Base-by-base conservation (phyloP, 2,888 invertebrate species). In the Oligia fasciuncula region DNA sequence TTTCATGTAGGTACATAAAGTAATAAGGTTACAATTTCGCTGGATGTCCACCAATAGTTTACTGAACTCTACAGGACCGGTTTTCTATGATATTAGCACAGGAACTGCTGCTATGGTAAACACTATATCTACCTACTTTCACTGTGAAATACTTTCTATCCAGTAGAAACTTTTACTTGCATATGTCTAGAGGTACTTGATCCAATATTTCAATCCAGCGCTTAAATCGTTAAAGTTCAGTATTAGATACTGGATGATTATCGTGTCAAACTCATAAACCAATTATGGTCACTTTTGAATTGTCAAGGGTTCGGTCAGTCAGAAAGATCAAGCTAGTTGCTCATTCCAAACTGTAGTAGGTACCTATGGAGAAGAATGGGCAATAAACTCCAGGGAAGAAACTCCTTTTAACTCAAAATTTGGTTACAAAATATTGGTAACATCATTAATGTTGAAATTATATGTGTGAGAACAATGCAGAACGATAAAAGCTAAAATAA, bases 1-100 rank as follows among this genome's bases (percentile, higher is more conserved):
- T 51, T 54, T 60, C 6, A 60, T n/a, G n/a, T n/a, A n/a, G n/a
- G 4, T 23, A 62, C 35, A 0, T 35, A 19, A 0, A 43, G 19
- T 40, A 40, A 13, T 51, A 23, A 29, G 49, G 6, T 23, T 46
- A 54, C 0, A 76, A 29, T 62, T 60, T 49, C 40, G 14, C 57
- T 51, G 0, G n/a, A 35, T 14, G 4, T 35, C 11, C 8, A 17
- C 14, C n/a, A 68, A 63, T 67, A 14, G 23, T 46, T 29, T 14
- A 35, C 14, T 40, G 17, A 3, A 19, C 78, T 65, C 1, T 11
- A 23, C 4, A 19, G 1, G 43, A n/a, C 76, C 35, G 35, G 60
- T 80, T 76, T 76, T 35, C 51, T 23, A 14, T 65, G 0, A 4
- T 81, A 46, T 19, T 11, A 60, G 43, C 11, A 43, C 57, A 66